phyloP scores from a whole-genome alignment of 2,888 invertebrate species.

The Platycnemis pennipes region DNA sequence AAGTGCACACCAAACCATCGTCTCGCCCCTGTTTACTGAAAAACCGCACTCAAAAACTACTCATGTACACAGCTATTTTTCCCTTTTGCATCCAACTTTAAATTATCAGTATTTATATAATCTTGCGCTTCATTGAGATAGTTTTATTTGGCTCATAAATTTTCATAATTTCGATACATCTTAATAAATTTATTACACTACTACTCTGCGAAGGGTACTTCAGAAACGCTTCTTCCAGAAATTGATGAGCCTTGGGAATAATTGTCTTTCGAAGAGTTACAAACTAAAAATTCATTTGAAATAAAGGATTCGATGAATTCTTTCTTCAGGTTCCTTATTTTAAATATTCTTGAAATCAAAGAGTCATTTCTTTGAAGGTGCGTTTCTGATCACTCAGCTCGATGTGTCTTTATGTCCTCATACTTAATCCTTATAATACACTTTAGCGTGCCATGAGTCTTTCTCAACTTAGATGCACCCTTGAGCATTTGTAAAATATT shows the following conservation, averaged over 20 bases:
- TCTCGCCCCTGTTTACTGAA: conserved; percentile 54
- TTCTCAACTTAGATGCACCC: conserved; percentile 47
- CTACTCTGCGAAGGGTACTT: conserved; percentile 53
- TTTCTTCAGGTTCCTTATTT: conserved; percentile 13
- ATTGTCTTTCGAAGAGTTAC: neutral
- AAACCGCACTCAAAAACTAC: conserved; percentile 56
- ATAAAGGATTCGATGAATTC: conserved; percentile 18
- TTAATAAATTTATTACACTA: conserved; percentile 50
- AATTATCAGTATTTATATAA: conserved; percentile 60
- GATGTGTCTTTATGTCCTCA: conserved; percentile 44
- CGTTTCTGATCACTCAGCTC: conserved; percentile 64
- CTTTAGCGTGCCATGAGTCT: conserved; percentile 25
- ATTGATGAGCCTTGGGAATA: neutral
- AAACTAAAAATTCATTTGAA: neutral
- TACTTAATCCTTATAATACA: conserved; percentile 12
- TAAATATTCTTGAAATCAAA: conserved; percentile 36
- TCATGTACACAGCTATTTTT: conserved; percentile 61
- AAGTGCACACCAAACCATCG: conserved; percentile 45
- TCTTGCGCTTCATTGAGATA: conserved; percentile 50
- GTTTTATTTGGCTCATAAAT: conserved; percentile 31
- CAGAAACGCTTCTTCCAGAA: conserved; percentile 55
- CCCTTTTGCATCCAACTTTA: conserved; percentile 62
- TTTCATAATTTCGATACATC: conserved; percentile 59
- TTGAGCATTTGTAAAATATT: conserved; percentile 58
- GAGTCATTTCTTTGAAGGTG: conserved; percentile 43